Evolutionary conservation across 2,113 vertebrate species (phyloP).

Genomic region (Rousettus leschenaultii): DNA sequence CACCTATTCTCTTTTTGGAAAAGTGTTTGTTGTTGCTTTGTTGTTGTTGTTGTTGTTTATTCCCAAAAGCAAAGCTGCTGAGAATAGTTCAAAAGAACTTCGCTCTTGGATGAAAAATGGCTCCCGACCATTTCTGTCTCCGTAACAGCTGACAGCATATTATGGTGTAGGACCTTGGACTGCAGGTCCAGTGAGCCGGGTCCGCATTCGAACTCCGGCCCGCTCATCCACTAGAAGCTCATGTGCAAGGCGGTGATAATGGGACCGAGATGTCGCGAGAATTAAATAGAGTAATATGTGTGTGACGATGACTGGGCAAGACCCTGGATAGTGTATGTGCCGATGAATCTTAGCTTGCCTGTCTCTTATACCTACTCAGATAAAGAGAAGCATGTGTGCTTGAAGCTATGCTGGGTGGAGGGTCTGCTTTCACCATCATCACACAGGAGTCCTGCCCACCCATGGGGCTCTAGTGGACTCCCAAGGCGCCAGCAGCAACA

Average conservation of each 20-base stretch:
- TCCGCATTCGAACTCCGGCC: not conserved
- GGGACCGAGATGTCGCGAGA: not conserved
- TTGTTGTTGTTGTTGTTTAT: not conserved
- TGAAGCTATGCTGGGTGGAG: not conserved
- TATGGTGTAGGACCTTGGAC: not conserved
- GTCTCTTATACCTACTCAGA: not conserved
- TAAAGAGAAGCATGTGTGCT: not conserved
- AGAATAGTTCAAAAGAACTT: not conserved
- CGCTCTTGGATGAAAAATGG: not conserved
- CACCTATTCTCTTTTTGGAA: not conserved
- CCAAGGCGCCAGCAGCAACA: fast-evolving
- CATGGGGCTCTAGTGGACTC: fast-evolving
- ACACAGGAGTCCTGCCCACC: not conserved
- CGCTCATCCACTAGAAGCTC: not conserved
- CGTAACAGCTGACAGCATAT: not conserved
- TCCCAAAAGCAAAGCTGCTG: not conserved
- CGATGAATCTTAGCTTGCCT: not conserved
- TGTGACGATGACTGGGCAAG: not conserved
- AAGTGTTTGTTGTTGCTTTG: not conserved
- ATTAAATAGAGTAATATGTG: not conserved
- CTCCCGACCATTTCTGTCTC: not conserved
- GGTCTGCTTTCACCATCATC: not conserved
- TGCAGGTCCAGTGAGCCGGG: not conserved
- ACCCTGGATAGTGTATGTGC: not conserved
- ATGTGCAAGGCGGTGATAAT: fast-evolving